These are phyloP conservation scores for Halictus quadricinctus DNA, from an alignment of 2,888 invertebrate species.

Conservation along the genomic window DNA sequence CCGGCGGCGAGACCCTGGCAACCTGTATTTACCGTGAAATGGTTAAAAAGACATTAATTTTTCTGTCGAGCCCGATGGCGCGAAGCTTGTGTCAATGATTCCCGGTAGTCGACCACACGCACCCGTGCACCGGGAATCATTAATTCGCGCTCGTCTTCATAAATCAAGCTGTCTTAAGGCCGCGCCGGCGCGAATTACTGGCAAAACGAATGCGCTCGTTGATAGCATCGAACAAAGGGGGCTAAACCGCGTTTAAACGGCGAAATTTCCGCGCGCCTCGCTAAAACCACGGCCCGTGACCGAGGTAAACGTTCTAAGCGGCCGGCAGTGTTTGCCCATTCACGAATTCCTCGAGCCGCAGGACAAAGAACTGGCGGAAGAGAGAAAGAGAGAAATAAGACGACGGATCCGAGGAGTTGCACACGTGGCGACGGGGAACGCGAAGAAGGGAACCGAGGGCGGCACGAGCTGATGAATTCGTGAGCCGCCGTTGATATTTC, in stretches of 20 bases:
- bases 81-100: background rate
- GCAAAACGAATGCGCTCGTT: constrained; percentile 9
- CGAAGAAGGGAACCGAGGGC: constrained; percentile 39
- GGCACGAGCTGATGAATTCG: constrained; percentile 66
- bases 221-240: constrained; percentile 14
- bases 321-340: constrained; percentile 31
- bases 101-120: constrained; percentile 2
- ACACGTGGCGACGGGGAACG: constrained; percentile 40
- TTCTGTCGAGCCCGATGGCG: background rate
- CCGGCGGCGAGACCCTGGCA: background rate
- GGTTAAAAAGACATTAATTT: constrained; percentile 12
- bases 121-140: constrained; percentile 10
- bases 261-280: background rate
- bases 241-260: constrained; percentile 17
- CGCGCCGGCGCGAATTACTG: constrained; percentile 6
- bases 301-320: constrained; percentile 19
- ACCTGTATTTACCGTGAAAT: background rate
- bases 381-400: background rate
- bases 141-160: constrained; percentile 7
- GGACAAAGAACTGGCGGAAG: background rate
- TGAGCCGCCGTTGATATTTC: constrained; percentile 75
- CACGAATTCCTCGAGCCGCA: constrained; percentile 38
- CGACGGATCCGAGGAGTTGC: constrained; percentile 10
- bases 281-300: constrained; percentile 16
- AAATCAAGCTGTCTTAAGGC: constrained; percentile 13